A percentile compares a stretch with the other conserved stretches of the same genome.
Conservation (phyloP, 30 jellyfish, hydroid and myxozoan genomes). For the Rhopilema esculentum region DNA sequence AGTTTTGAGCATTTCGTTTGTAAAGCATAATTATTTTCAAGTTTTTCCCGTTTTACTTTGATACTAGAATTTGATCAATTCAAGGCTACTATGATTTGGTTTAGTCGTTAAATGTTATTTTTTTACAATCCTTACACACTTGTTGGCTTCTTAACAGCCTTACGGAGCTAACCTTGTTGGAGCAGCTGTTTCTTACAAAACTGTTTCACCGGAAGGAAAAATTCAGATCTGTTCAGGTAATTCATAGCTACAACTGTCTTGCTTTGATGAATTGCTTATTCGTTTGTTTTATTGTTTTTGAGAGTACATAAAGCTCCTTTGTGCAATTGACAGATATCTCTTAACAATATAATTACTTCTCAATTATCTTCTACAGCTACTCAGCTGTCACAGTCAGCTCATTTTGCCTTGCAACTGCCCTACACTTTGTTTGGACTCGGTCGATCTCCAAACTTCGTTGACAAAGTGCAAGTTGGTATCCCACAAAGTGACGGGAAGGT, state of each 20-base stretch:
- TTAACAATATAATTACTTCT: neutral
- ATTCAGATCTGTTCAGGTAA: slow-evolving; percentile 75
- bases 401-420: slow-evolving; percentile 88
- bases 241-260: neutral
- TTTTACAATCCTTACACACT: neutral
- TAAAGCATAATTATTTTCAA: too few species aligned
- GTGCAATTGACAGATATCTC: neutral
- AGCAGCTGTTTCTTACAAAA: slow-evolving; percentile 77
- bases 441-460: slow-evolving; percentile 97
- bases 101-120: neutral
- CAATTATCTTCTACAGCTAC: slow-evolving; percentile 64
- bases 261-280: neutral
- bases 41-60: too few species aligned
- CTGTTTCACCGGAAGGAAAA: slow-evolving; percentile 90
- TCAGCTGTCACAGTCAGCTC: slow-evolving; percentile 83
- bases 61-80: neutral
- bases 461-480: slow-evolving; percentile 88
- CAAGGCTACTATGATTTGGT: too few species aligned
- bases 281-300: neutral
- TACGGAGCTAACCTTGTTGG: slow-evolving; percentile 96
- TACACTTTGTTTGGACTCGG: slow-evolving; percentile 96
- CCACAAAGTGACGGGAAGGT: slow-evolving; percentile 88
- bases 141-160: too few species aligned
- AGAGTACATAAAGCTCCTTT: too few species aligned
- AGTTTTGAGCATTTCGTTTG: too few species aligned